phyloP scores from a whole-genome alignment of 2,113 vertebrate genomes.

The human (Homo sapiens) region GRCh38 chr14:102658501-102659000 shows the following conservation, averaged over 20 bases:
- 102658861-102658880: background rate
- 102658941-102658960: background rate
- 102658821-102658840: background rate
- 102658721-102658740: background rate
- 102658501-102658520: background rate
- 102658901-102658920: background rate
- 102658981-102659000: background rate
- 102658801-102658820: background rate
- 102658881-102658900: background rate
- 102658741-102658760: background rate
- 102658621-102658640: background rate
- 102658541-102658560: background rate
- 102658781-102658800: background rate
- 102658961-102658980: background rate
- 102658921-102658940: background rate
- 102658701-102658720: background rate
- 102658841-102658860: background rate
- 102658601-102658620: background rate
- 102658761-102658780: background rate
- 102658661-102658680: background rate
- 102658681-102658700: background rate
- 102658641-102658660: background rate
- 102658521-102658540: background rate
- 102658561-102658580: background rate
- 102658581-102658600: rapidly evolving